These are phyloP conservation scores for Anarsia innoxiella DNA, from an alignment of 2,888 invertebrate species.

Conservation along the genomic window DNA sequence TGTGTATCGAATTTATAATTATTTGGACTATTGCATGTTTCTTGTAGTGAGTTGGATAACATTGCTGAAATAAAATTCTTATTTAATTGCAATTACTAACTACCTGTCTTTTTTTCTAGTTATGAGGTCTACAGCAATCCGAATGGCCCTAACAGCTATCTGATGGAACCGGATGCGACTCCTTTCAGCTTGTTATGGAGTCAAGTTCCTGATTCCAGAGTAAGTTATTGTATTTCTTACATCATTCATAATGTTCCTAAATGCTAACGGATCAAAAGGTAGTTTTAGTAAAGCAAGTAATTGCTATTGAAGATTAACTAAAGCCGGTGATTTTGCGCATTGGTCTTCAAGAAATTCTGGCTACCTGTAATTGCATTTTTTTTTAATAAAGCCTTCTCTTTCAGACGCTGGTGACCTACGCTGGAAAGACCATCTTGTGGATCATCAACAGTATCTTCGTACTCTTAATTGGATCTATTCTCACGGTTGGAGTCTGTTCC, in stretches of 20 bases:
- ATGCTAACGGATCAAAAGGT: too few species aligned
- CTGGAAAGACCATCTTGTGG: constrained; percentile 52
- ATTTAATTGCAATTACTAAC: neutral
- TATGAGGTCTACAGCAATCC: constrained; percentile 44
- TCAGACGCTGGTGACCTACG: constrained; percentile 51
- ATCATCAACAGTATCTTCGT: constrained; percentile 57
- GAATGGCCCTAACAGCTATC: constrained; percentile 35
- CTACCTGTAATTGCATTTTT: neutral
- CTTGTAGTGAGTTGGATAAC: neutral
- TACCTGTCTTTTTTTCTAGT: constrained; percentile 32
- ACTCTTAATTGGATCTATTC: constrained; percentile 63
- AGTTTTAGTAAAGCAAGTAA: too few species aligned
- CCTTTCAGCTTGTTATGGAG: constrained; percentile 54
- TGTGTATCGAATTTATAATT: neutral
- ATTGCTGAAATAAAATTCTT: neutral
- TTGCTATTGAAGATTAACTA: too few species aligned
- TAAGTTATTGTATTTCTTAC: constrained; percentile 33
- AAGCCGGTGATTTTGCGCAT: too few species aligned
- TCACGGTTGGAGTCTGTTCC: constrained; percentile 71
- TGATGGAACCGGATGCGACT: constrained; percentile 55
- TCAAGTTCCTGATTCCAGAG: constrained; percentile 61
- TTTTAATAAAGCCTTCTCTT: too few species aligned
- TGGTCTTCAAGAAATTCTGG: too few species aligned
- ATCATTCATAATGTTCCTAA: too few species aligned
- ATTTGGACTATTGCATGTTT: neutral